Evolutionary conservation across 1,140 invertebrate species (phyloP).

Genomic region (Littorina saxatilis): DNA sequence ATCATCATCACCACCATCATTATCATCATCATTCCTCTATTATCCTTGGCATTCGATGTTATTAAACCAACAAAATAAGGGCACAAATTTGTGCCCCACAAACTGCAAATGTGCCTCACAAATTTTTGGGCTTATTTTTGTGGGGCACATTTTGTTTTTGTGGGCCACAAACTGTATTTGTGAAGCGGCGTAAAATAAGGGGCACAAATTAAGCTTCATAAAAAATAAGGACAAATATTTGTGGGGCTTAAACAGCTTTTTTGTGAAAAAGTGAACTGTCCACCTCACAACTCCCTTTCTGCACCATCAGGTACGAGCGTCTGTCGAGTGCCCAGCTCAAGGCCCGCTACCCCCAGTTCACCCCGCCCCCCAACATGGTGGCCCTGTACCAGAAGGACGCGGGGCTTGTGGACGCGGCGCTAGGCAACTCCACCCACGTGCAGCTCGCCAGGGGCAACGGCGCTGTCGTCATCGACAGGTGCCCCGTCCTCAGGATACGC

Average conservation of each 20-base stretch:
- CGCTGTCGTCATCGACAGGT: slow-evolving; percentile 66
- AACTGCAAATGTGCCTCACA: too few relatives aligned
- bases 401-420: slow-evolving; percentile 70
- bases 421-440: slow-evolving; percentile 68
- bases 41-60: too few relatives aligned
- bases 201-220: too few relatives aligned
- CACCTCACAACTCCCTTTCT: background rate
- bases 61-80: too few relatives aligned
- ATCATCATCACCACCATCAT: background rate
- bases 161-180: too few relatives aligned
- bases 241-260: too few relatives aligned
- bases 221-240: too few relatives aligned
- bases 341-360: slow-evolving; percentile 69
- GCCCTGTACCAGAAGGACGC: slow-evolving; percentile 67
- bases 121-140: too few relatives aligned
- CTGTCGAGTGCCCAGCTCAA: slow-evolving; percentile 47
- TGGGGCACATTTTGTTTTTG: too few relatives aligned
- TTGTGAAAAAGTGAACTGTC: too few relatives aligned
- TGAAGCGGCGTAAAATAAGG: too few relatives aligned
- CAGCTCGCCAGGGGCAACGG: slow-evolving; percentile 69
- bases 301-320: slow-evolving; percentile 56
- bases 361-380: slow-evolving; percentile 53
- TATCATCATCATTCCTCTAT: background rate
- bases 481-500: slow-evolving; percentile 61
- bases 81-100: too few relatives aligned